Percentiles rank a stretch among this genome's conserved stretches.
Conservation (phyloP, 2,888 invertebrate genomes). For the Leptothorax acervorum region DNA sequence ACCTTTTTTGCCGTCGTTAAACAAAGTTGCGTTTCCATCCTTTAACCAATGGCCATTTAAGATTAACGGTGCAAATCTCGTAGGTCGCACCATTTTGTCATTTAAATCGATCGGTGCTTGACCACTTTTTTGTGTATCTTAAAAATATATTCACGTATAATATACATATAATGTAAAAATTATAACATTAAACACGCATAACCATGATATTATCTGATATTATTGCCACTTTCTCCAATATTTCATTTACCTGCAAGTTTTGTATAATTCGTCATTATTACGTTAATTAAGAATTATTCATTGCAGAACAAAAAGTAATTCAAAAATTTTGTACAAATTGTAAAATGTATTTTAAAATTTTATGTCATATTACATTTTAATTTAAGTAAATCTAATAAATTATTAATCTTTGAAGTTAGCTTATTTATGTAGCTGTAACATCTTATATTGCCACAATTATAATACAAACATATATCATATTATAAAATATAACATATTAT, state of each 20-base stretch:
- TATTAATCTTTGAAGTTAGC: conserved; percentile 56
- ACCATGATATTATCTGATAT: too few relatives aligned
- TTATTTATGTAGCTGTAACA: background rate
- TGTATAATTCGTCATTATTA: background rate
- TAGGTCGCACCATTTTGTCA: conserved; percentile 66
- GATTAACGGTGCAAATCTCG: conserved; percentile 73
- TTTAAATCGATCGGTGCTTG: conserved; percentile 80
- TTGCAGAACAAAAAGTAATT: background rate
- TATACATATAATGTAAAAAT: background rate
- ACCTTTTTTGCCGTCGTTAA: conserved; percentile 76
- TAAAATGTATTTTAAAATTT: background rate
- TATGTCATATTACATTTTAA: background rate
- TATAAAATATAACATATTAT: background rate
- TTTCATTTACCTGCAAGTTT: background rate
- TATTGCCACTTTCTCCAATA: background rate
- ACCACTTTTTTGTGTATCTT: conserved; percentile 69
- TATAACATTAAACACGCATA: background rate
- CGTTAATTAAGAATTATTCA: background rate
- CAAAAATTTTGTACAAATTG: background rate
- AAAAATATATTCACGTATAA: background rate
- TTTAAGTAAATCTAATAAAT: background rate
- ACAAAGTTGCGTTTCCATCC: conserved; percentile 77
- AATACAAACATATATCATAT: background rate
- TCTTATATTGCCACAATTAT: background rate
- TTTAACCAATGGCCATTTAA: conserved; percentile 80